A percentile compares a stretch with the other conserved stretches of the same genome.
phyloP scores from a whole-genome alignment of 2,888 invertebrate genomes.

The Phyllotreta cruciferae region DNA sequence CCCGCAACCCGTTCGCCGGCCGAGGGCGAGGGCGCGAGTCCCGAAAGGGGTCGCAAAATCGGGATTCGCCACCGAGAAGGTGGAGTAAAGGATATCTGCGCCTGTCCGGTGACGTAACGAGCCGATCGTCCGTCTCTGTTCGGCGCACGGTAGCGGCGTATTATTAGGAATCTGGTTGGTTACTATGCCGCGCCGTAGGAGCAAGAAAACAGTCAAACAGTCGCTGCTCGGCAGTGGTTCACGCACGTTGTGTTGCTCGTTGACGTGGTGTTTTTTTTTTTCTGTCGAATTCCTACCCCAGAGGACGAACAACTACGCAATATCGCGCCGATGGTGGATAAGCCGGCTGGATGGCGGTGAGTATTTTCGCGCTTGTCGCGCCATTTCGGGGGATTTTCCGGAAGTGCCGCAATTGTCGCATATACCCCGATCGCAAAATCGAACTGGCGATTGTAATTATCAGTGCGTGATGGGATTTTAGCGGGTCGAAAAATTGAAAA shows the following conservation, averaged over 20 bases:
- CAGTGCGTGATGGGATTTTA: no score
- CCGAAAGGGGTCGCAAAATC: conserved; percentile 43
- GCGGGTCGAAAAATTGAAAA: no score
- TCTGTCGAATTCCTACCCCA: conserved; percentile 35
- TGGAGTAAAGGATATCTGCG: conserved; percentile 45
- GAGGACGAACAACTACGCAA: conserved; percentile 31
- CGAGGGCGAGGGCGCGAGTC: no score
- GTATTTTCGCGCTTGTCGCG: conserved; percentile 19
- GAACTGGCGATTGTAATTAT: no score
- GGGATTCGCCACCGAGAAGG: conserved; percentile 42
- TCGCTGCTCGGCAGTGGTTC: conserved; percentile 37
- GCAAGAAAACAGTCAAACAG: conserved; percentile 48
- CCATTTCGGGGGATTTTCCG: conserved; percentile 1
- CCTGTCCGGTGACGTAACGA: conserved; percentile 50
- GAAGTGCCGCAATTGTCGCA: background rate
- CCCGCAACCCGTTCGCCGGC: conserved; percentile 41
- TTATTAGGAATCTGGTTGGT: conserved; percentile 45
- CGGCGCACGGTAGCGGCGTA: conserved; percentile 29
- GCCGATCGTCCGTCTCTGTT: conserved; percentile 48
- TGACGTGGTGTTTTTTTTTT: conserved; percentile 23
- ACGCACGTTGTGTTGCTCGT: conserved; percentile 34
- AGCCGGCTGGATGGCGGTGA: conserved; percentile 12
- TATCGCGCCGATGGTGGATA: conserved; percentile 14
- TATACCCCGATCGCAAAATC: conserved; percentile 32
- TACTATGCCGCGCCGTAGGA: conserved; percentile 50